Percentiles rank a stretch among this genome's conserved stretches.
Evolutionary conservation across 1,140 invertebrate species (phyloP).

Genomic region (Lepidurus couesii): DNA sequence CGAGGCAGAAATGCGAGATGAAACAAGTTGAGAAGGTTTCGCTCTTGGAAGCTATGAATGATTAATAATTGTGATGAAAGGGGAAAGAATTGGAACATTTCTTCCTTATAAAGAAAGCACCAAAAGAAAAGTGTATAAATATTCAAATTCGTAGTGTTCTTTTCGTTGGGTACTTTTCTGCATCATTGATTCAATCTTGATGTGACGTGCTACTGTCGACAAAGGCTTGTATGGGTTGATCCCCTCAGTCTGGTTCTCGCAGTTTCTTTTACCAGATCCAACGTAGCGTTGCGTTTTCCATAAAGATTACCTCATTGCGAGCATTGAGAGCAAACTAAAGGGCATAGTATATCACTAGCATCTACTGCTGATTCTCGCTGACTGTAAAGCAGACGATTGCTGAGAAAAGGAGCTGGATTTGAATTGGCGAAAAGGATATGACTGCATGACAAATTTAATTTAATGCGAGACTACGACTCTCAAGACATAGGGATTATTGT

Average conservation of each 20-base stretch:
- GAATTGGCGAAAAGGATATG: too few species aligned
- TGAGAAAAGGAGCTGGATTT: too few species aligned
- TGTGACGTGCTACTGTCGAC: background rate
- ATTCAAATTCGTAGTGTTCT: background rate
- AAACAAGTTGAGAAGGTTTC: too few species aligned
- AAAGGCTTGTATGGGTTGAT: background rate
- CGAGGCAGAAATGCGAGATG: too few species aligned
- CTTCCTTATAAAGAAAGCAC: background rate
- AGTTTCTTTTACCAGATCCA: background rate
- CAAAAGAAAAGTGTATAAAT: background rate
- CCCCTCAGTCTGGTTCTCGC: background rate
- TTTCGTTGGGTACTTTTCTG: background rate
- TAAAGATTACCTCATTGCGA: background rate
- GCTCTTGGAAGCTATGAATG: too few species aligned
- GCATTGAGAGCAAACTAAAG: background rate
- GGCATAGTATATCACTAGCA: too few species aligned
- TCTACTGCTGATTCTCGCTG: too few species aligned
- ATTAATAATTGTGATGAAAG: background rate
- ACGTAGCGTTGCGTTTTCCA: background rate
- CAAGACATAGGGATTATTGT: too few species aligned
- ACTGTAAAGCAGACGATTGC: too few species aligned
- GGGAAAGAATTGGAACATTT: background rate
- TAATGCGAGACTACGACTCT: too few species aligned
- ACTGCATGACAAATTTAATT: too few species aligned
- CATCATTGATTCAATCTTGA: slow-evolving; percentile 2